Evolutionary conservation across 2,113 vertebrate species (phyloP), one percentile per base, ranked within the genome.

Genomic region (Epinephelus moara): DNA sequence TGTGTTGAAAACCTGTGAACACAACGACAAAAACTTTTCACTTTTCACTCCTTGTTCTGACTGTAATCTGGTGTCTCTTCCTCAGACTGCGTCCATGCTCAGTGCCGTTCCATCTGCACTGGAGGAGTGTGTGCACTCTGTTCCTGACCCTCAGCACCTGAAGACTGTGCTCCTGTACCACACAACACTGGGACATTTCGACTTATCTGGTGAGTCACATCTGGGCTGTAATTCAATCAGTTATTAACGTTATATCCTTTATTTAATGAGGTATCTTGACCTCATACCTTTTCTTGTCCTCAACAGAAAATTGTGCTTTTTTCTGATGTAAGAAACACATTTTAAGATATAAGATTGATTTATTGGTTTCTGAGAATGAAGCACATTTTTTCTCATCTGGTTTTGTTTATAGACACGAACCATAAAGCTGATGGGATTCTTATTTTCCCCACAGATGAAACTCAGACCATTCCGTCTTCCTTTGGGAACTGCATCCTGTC

Each of bases 401-500:
- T 62, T 27, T 47, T 21, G 0, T 30, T 50, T 53, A 4, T 0
- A 13, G 49, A 19, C 0, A 0, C 8, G 19, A 10, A 66, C 52
- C 47, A 0, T 66, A 2, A 71, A 21, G 3, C 13, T 88, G 15
- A 78, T 6, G 0, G 1, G 3, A 1, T 56, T 64, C 2, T 14
- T 49, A 2, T 47, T 86, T 45, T 63, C 47, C 6, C 53, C 30
- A 3, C 88, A 93, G 94, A 94, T 78, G 93, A 94, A 42, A 61
- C 82, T 57, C 93, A 90, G 27, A 76, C 64, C 77, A 80, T 93
- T 49, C 90, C 92, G 1, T 88, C 92, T 1, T 93, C 93, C 40
- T 91, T 93, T n/a, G 94, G 93, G 27, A 94, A 95, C 45, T 94
- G 92, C 90, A 94, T 95, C 86, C 90, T 95, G 1, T 95, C 94